Conservation (phyloP, 2,113 vertebrate species). For the Microcebus murinus region DNA sequence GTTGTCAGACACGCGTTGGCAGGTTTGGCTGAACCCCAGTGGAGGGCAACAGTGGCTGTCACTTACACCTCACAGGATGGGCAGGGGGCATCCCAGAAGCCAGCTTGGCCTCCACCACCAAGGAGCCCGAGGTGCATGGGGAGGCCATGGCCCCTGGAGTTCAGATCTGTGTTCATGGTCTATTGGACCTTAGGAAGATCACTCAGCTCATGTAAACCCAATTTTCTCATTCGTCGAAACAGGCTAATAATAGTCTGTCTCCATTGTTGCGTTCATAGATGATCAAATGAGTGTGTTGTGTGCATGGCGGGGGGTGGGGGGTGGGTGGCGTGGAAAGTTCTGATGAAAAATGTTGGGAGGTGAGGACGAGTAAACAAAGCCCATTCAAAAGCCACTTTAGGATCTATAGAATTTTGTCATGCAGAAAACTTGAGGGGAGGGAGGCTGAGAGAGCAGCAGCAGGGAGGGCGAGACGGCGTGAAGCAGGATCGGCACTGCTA, state of each 20-base stretch:
- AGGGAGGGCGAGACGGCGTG: neutral
- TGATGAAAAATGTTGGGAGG: too few relatives aligned
- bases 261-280: neutral
- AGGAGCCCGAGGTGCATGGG: neutral
- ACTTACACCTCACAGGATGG: neutral
- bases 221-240: neutral
- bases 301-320: too few relatives aligned
- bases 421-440: neutral
- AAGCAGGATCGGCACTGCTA: fast-evolving
- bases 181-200: too few relatives aligned
- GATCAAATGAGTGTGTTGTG: neutral
- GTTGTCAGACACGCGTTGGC: neutral
- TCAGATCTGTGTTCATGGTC: neutral
- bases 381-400: neutral
- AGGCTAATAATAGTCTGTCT: neutral
- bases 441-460: too few relatives aligned
- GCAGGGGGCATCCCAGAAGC: too few relatives aligned
- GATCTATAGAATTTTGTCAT: neutral
- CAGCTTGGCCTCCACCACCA: too few relatives aligned
- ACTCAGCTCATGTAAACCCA: neutral
- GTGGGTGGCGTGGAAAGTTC: too few relatives aligned
- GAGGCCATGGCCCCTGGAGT: fast-evolving
- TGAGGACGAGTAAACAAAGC: too few relatives aligned
- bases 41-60: neutral
- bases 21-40: neutral